phyloP scores from a whole-genome alignment of 2,888 invertebrate species.

The Callimorpha dominula region DNA sequence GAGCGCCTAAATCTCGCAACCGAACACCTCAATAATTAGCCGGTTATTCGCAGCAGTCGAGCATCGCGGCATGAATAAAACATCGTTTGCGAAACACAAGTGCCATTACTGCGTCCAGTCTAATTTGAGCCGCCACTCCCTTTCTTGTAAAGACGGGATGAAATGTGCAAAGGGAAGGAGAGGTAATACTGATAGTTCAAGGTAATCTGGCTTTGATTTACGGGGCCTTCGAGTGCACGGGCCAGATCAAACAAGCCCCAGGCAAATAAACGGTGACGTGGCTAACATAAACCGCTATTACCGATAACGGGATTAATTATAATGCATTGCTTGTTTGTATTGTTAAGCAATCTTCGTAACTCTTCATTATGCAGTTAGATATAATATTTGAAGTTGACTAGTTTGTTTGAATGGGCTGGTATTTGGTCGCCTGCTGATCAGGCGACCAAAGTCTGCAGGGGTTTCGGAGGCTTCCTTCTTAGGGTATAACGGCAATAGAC shows the following conservation, averaged over 20 bases:
- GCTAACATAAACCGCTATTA: conserved; percentile 70
- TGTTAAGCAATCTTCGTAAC: conserved; percentile 24
- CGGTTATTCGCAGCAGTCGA: conserved; percentile 77
- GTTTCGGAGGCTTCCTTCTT: too few relatives aligned
- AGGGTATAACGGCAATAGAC: too few relatives aligned
- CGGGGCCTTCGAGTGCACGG: conserved; percentile 61
- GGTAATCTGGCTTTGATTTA: conserved; percentile 57
- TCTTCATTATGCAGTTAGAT: conserved; percentile 16
- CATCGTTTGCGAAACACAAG: conserved; percentile 77
- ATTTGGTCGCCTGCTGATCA: too few relatives aligned
- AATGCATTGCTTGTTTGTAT: conserved; percentile 56
- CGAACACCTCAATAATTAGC: conserved; percentile 82
- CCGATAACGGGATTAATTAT: conserved; percentile 72
- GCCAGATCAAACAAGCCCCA: conserved; percentile 67
- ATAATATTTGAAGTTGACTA: not conserved
- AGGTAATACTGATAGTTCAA: conserved; percentile 48
- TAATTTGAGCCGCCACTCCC: conserved; percentile 51
- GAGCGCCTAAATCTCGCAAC: conserved; percentile 65
- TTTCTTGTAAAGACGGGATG: conserved; percentile 27
- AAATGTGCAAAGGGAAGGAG: conserved; percentile 26
- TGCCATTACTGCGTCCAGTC: conserved; percentile 64
- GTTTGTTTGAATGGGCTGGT: too few relatives aligned
- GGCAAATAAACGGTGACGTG: conserved; percentile 70
- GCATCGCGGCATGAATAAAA: conserved; percentile 83
- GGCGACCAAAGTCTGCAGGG: too few relatives aligned